These are phyloP conservation scores for Chelidonichthys spinosus DNA, from an alignment of 2,797 vertebrate species.

Conservation along the genomic window DNA sequence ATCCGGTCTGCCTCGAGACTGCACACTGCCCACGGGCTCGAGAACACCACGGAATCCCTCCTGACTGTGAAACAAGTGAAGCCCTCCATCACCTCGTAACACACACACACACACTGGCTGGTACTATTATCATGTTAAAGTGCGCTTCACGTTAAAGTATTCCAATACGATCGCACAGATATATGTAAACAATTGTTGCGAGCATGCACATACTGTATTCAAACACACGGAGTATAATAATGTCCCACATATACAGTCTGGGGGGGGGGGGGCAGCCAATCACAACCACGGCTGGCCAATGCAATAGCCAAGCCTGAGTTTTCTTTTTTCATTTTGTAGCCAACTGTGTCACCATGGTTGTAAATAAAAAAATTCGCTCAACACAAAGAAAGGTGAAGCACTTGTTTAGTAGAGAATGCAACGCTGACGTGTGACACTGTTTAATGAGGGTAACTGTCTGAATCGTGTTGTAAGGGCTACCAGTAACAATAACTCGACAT, in stretches of 20 bases:
- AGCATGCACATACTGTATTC: constrained; percentile 71
- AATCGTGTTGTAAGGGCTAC: constrained; percentile 83
- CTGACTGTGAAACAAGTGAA: constrained; percentile 63
- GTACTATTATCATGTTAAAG: constrained; percentile 68
- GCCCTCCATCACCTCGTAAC: constrained; percentile 30
- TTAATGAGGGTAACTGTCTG: constrained; percentile 66
- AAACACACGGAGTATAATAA: constrained; percentile 37
- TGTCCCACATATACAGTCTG: constrained; percentile 28
- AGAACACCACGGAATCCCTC: constrained; percentile 18
- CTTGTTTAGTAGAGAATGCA: constrained; percentile 36
- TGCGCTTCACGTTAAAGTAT: constrained; percentile 73
- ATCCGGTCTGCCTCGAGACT: constrained; percentile 44
- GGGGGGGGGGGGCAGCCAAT: constrained; percentile 64
- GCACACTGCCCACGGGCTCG: constrained; percentile 68
- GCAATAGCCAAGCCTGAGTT: constrained; percentile 63
- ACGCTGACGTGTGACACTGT: constrained; percentile 59
- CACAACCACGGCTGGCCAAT: constrained; percentile 61
- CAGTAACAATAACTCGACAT: constrained; percentile 61
- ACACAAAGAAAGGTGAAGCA: constrained; percentile 39
- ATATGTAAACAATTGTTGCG: constrained; percentile 63
- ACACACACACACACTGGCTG: constrained; percentile 61
- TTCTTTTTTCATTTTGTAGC: constrained; percentile 58
- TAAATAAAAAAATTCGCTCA: constrained; percentile 69
- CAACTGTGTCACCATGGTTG: constrained; percentile 71
- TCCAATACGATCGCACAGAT: constrained; percentile 59